Evolutionary conservation across 2,113 vertebrate species (phyloP), one percentile per base, ranked within the genome.

Genomic region (Elgaria multicarinata): DNA sequence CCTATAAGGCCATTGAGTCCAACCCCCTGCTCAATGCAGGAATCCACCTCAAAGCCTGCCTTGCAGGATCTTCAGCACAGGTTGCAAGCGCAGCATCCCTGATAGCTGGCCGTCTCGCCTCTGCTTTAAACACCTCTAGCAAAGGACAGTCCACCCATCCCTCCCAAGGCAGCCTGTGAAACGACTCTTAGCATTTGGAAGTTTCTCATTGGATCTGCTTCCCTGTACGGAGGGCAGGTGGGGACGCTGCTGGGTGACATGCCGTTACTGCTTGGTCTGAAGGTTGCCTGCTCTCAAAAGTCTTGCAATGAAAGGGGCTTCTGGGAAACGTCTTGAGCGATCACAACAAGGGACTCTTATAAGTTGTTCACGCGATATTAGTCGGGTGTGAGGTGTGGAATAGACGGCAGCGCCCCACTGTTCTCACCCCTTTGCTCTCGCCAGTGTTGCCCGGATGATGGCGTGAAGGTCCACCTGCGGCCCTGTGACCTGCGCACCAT

Each of bases 401-500:
- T 33, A n/a, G 67, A 8, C 33, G 53, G 31, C 77, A 67, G 31
- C 9, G 1, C 22, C 44, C 1, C 31, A 14, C 46, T 69, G 12
- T 2, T 10, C 18, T 36, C 3, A 4, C 24, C 33, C 12, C 5
- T 82, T 75, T 67, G 58, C 44, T 42, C 10, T 33, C 50, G 1
- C 12, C 92, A 98, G 98, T 98, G 98, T 95, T 95, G 91, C 46
- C 96, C 94, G 31, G 97, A 96, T 76, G 94, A 93, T 46, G 94
- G 92, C 18, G 72, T 88, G 33, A 97, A 97, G 79, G 96, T 90
- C 92, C 74, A 95, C 92, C 58, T 92, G 95, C 82, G 96, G 33
- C 96, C 98, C 87, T 98, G 98, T 86, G 97, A 98, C 93, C 97
- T 99, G 44, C 95, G 97, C 86, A 97, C 98, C 12, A 96, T 99